Evolutionary conservation across 30 jellyfish, hydroid and myxozoan species (phyloP).

Genomic region (Catostylus mosaicus): DNA sequence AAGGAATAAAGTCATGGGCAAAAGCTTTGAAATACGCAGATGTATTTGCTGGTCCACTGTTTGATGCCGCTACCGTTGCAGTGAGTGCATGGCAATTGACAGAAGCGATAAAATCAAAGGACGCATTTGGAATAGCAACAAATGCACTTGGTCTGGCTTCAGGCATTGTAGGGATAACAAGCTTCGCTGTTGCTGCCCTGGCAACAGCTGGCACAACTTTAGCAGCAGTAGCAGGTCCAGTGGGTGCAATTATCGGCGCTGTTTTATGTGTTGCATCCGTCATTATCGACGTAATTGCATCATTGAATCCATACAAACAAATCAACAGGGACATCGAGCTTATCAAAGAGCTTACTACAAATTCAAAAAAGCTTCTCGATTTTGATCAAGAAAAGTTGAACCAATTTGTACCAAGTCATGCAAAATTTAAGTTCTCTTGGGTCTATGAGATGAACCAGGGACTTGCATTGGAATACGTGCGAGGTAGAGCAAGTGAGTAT

Average conservation of each 20-base stretch:
- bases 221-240: constrained; percentile 57
- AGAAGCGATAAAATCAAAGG: constrained; percentile 29
- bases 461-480: constrained; percentile 20
- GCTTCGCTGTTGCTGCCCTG: constrained; percentile 44
- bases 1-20: constrained; percentile 41
- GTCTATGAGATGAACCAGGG: constrained; percentile 41
- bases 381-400: constrained; percentile 6
- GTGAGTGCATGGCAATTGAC: constrained; percentile 30
- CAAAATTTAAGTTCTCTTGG: constrained; percentile 39
- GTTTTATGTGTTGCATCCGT: constrained; percentile 24
- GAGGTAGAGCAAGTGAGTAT: constrained; percentile 15
- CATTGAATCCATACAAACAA: constrained; percentile 29
- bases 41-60: constrained; percentile 32
- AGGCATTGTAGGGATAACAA: constrained; percentile 23
- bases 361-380: constrained; percentile 20
- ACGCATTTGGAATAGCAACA: constrained; percentile 14
- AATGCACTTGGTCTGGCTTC: constrained; percentile 35
- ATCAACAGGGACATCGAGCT: constrained; percentile 15
- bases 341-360: constrained; percentile 15
- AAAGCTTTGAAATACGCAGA: constrained; percentile 25
- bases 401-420: constrained; percentile 25
- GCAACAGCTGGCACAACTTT: constrained; percentile 52
- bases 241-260: constrained; percentile 43
- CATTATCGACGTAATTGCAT: constrained; percentile 16
- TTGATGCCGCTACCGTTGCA: constrained; percentile 39